Conservation (phyloP, 2,797 vertebrate species). For the Morus bassanus region DNA sequence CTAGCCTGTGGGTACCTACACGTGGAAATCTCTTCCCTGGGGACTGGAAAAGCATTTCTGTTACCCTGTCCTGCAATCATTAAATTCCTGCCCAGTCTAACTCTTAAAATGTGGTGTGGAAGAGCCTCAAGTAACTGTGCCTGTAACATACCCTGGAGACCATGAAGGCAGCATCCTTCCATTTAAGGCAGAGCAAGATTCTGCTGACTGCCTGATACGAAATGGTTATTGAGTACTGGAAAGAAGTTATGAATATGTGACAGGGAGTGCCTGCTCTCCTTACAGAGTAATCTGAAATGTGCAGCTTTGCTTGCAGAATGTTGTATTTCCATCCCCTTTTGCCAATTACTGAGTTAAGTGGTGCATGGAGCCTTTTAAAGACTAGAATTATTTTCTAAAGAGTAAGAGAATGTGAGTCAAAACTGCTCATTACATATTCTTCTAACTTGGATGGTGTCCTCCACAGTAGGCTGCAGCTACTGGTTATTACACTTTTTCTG, state of each 20-base stretch:
- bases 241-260: slow-evolving; percentile 22
- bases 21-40: background rate
- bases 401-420: slow-evolving; percentile 57
- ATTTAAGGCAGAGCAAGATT: background rate
- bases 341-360: slow-evolving; percentile 67
- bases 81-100: background rate
- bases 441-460: slow-evolving; percentile 53
- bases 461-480: slow-evolving; percentile 49
- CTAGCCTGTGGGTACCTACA: background rate
- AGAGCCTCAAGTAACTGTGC: background rate
- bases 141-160: background rate
- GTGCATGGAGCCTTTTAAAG: slow-evolving; percentile 62
- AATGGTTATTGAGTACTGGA: background rate
- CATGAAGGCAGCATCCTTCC: background rate
- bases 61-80: background rate
- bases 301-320: slow-evolving; percentile 34
- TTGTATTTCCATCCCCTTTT: slow-evolving; percentile 50
- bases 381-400: slow-evolving; percentile 58
- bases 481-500: slow-evolving; percentile 36
- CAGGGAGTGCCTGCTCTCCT: background rate
- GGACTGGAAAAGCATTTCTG: background rate
- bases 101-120: background rate
- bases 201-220: background rate
- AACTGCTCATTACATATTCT: slow-evolving; percentile 64
- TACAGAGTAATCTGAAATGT: slow-evolving; percentile 26